Base-by-base conservation (phyloP, 2,113 vertebrate species). In the Agapornis roseicollis region DNA sequence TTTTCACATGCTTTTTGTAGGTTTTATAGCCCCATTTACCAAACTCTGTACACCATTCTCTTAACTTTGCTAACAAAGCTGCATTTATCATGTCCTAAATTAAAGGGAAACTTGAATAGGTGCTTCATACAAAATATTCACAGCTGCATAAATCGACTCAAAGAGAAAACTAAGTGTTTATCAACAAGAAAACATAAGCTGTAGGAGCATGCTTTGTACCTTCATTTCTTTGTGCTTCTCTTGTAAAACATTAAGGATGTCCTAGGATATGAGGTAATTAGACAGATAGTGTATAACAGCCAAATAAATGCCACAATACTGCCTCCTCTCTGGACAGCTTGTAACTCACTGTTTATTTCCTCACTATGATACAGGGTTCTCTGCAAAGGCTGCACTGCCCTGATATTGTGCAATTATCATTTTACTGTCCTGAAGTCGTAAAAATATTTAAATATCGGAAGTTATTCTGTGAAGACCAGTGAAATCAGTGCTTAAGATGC, bases 241-340 rank as follows among this genome's bases (percentile, higher is more conserved):
- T 92, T 94, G 83, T 91, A 92, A 94, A 94, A 76, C 89, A 79
- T 93, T 92, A 85, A 73, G 80, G 89, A 88, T 73, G 77, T 89
- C 86, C 88, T 90, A 93, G 37, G 78, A 89, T 52, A 65, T 12
- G 31, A 95, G 82, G 83, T 86, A 96, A 96, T 96, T 96, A 95
- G 71, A 76, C 66, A 96, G 91, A 87, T 37, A 94, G 76, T 52
- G 47, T 89, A 70, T 90, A 89, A 87, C 33, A 94, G 72, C 31
- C 79, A 92, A 93, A 88, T 94, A 93, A 89, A 95, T 76, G 63
- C 86, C 78, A 80, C 70, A 89, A 85, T 25, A 58, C n/a, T 70
- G n/a, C 70, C 33, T 93, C 37, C 64, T 92, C 58, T 83, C 55
- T 71, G 58, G 80, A 80, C 66, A 95, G 91, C 58, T 65, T 92